Evolutionary conservation across 2,113 vertebrate genomes (phyloP), one percentile per base, ranked within the genome.

Genomic region (Riparia riparia): DNA sequence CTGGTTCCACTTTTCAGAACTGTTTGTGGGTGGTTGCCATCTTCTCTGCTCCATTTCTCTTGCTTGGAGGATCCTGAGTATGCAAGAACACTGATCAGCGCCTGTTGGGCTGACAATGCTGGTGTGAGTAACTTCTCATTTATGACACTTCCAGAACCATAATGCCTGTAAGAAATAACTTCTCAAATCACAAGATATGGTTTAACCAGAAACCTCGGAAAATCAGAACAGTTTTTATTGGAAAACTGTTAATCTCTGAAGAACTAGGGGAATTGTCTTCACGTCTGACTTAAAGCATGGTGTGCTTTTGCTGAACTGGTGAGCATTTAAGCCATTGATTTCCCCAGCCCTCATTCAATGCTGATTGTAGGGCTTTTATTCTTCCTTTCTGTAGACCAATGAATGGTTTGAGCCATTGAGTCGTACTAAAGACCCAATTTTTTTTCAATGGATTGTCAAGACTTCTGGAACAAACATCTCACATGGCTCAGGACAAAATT

Each of bases 381-480:
- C 20, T 45, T 78, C 18, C 10, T 76, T 76, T 57, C 29, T 92
- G 50, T 65, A 80, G 66, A 31, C 20, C 5, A 54, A 20, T 51
- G 53, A 60, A 82, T 90, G 41, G 37, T 42, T 82, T 69, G 71
- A 90, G 64, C 69, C 28, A 8, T 44, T 78, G 84, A 66, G 2
- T 74, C 34, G 25, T 49, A 15, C 32, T 45, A 10, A 78, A 71
- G 80, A 70, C 44, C 14, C 10, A 15, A 1, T 56, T 83, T 86
- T 87, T 87, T 88, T 91, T 91, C n/a, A 47, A n/a, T 68, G 57
- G 77, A 13, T 79, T 14, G 2, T 90, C 44, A 56, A 78, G 69
- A 73, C 31, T 17, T 42, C 39, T 89, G 79, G 51, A 87, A 76
- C 53, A 78, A 81, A 60, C 32, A 82, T 32, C 0, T 5, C 21